Evolutionary conservation across 2,888 invertebrate species (phyloP).

Genomic region (Himalopsyche anomala): DNA sequence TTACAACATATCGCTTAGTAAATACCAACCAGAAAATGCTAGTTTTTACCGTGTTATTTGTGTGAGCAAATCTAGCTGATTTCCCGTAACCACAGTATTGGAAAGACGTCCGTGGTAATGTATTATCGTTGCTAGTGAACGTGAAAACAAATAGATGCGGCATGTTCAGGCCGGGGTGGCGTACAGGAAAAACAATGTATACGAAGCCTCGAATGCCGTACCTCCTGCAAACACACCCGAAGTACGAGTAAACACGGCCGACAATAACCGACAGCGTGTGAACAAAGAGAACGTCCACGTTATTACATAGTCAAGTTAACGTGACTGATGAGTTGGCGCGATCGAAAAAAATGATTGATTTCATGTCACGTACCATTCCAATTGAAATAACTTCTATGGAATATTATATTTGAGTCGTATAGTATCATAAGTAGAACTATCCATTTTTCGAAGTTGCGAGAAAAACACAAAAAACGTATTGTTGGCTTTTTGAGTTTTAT

Average conservation of each 20-base stretch:
- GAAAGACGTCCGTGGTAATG: conserved; percentile 41
- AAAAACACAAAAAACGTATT: no score
- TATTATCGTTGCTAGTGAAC: conserved; percentile 42
- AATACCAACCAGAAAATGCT: background rate
- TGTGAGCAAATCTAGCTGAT: conserved; percentile 45
- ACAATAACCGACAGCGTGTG: conserved; percentile 47
- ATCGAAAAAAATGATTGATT: conserved; percentile 14
- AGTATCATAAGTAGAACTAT: no score
- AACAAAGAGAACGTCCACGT: background rate
- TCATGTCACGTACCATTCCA: background rate
- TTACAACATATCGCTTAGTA: no score
- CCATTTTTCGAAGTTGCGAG: no score
- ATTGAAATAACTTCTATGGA: no score
- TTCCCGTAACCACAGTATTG: conserved; percentile 46
- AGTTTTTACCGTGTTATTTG: conserved; percentile 48
- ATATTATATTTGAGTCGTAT: no score
- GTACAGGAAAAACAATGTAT: conserved; percentile 51
- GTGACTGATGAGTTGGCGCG: background rate
- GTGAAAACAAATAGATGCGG: conserved; percentile 5
- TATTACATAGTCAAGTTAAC: conserved; percentile 1
- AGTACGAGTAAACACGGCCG: conserved; percentile 47
- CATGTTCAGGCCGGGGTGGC: conserved; percentile 7
- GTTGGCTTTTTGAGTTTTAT: no score
- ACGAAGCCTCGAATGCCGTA: background rate
- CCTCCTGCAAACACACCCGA: conserved; percentile 1